phyloP scores from a whole-genome alignment of 2,888 invertebrate genomes.

The Cheilosia grossa region DNA sequence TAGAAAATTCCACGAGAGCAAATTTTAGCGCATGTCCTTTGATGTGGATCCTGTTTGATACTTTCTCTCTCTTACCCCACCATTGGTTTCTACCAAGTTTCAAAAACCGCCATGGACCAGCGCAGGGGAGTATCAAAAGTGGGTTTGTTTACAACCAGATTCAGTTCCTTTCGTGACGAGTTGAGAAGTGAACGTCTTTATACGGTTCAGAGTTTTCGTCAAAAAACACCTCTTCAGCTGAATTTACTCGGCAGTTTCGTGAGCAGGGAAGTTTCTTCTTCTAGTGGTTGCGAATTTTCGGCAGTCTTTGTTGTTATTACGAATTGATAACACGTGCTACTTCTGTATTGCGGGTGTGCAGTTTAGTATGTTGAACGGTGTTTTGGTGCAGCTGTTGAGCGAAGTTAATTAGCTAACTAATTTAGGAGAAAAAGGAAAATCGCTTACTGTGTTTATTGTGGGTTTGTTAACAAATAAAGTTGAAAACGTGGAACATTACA shows the following conservation, averaged over 20 bases:
- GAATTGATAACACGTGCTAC: constrained; percentile 66
- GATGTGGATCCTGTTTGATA: constrained; percentile 54
- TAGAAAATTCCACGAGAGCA: constrained; percentile 20
- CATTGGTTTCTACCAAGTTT: constrained; percentile 68
- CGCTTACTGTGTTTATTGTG: background rate
- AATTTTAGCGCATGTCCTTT: constrained; percentile 66
- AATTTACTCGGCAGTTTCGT: constrained; percentile 14
- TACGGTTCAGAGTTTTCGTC: constrained; percentile 25
- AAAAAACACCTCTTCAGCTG: background rate
- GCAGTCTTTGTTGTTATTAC: constrained; percentile 69
- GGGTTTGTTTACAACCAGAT: constrained; percentile 70
- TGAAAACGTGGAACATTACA: background rate
- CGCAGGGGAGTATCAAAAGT: constrained; percentile 31
- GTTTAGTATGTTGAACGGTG: background rate
- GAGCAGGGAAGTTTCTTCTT: constrained; percentile 36
- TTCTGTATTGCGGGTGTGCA: constrained; percentile 5
- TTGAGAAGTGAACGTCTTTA: constrained; percentile 46
- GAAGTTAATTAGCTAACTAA: background rate
- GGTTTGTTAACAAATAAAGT: background rate
- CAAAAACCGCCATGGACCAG: constrained; percentile 12
- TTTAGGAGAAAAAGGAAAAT: background rate
- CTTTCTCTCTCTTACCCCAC: constrained; percentile 47
- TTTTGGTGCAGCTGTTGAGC: background rate
- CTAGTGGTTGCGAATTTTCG: constrained; percentile 22
- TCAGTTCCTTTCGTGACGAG: constrained; percentile 68